phyloP scores from a whole-genome alignment of 2,888 invertebrate genomes.

The Chorisops tibialis region DNA sequence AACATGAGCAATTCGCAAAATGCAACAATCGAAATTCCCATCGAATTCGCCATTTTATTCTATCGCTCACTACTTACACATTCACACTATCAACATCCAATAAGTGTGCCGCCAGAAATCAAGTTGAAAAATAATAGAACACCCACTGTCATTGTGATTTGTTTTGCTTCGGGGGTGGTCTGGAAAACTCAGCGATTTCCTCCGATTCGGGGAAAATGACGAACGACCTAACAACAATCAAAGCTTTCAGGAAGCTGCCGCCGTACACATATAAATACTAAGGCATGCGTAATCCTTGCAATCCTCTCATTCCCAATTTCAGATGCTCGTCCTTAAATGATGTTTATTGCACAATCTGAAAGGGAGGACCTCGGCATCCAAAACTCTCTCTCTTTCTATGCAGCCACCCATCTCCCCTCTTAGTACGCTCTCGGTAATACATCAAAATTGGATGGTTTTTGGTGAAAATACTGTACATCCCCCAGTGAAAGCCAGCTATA shows the following conservation, averaged over 20 bases:
- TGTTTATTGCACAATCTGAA: constrained; percentile 19
- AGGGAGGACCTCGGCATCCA: constrained; percentile 1
- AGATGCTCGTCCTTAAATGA: neutral
- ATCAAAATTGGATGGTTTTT: constrained; percentile 10
- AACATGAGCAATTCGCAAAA: too few relatives aligned
- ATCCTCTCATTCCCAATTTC: neutral
- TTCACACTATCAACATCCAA: constrained; percentile 30
- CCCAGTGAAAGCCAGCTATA: too few relatives aligned
- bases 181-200: constrained; percentile 13
- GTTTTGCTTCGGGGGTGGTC: constrained; percentile 26
- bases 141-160: constrained; percentile 33
- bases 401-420: neutral
- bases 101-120: constrained; percentile 32
- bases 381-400: constrained; percentile 6
- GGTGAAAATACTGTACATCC: too few relatives aligned
- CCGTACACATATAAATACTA: constrained; percentile 11
- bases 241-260: neutral
- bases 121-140: constrained; percentile 29
- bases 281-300: constrained; percentile 17
- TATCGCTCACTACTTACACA: neutral
- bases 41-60: constrained; percentile 8
- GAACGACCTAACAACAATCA: constrained; percentile 13
- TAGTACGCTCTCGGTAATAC: neutral
- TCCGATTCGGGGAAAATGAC: constrained; percentile 19
- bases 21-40: too few relatives aligned